Base-by-base conservation (phyloP, 2,888 invertebrate genomes). In the Hirtodrosophila trivittata region DNA sequence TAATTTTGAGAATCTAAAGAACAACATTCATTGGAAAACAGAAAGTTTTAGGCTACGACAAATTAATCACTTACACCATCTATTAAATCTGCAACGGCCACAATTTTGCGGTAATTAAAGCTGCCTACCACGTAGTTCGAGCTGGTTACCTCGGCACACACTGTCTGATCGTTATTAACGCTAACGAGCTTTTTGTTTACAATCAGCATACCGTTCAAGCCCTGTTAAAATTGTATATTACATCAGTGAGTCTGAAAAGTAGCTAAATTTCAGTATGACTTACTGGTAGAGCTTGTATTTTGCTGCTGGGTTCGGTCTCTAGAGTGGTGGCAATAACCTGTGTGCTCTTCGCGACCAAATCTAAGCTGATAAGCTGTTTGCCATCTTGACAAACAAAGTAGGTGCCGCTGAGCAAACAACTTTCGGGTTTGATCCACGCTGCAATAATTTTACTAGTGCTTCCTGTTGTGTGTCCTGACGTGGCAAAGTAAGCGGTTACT, bases 331-430 rank as follows among this genome's bases (percentile, higher is more conserved):
- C 68, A 92, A 91, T 38, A 92, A 83, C 89, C 63, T 92, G 91
- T 0, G 92, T 89, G 0, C 92, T 91, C 37, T 92, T 89, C 0
- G 93, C 92, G 1, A 92, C 91, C 7, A 95, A 90, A 85, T 95
- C 93, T 14, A 95, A 84, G 7, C 94, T 92, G 26, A 94, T 92
- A 12, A 95, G 87, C 62, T 93, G 91, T 59, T 91, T 91, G 26
- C 92, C 90, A 0, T 93, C 93, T 16, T 94, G 73, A 77, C 96
- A 96, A 4, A 93, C 92, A 89, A 94, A 94, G 88, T 93, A 93
- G 4, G 93, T 92, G 1, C 92, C 92, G 26, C 94, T 92, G 47
- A 94, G 76, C 5, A 93, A 88, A 88, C 96, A 96, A 25, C 75
- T 83, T 1, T 86, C 80, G 7, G 73, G 51, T 78, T 91, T 91